These are phyloP conservation scores for Acanthosoma haemorrhoidale DNA, from an alignment of 2,888 invertebrate species.

Conservation along the genomic window DNA sequence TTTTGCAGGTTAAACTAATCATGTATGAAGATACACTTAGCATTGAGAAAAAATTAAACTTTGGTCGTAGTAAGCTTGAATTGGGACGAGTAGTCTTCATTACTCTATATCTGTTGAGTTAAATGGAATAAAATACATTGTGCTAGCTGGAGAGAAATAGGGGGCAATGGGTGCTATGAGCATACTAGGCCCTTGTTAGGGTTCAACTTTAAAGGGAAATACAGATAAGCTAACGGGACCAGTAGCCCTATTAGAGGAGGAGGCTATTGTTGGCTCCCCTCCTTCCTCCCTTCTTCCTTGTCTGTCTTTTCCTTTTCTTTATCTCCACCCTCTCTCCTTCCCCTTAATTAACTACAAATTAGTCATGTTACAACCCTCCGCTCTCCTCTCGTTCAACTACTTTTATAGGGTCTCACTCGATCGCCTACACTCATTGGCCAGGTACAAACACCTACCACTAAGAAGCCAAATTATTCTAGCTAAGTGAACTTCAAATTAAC, in stretches of 20 bases:
- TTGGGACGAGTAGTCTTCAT: too few species aligned
- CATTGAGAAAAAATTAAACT: too few species aligned
- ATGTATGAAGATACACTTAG: too few species aligned
- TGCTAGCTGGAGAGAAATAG: not conserved
- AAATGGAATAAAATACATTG: not conserved
- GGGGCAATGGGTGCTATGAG: not conserved
- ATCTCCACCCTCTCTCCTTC: conserved; percentile 10
- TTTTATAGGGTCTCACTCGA: not conserved
- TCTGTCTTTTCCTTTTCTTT: conserved; percentile 2
- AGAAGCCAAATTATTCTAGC: too few species aligned
- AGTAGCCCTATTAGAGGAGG: not conserved
- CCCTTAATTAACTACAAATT: conserved; percentile 10
- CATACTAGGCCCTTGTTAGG: not conserved
- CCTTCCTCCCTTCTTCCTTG: too few species aligned
- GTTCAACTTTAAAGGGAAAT: not conserved
- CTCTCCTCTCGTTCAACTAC: not conserved
- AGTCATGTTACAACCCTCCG: not conserved
- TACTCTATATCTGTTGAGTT: not conserved
- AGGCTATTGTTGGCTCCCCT: not conserved
- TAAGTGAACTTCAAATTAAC: too few species aligned
- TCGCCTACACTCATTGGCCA: not conserved
- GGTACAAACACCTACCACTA: too few species aligned
- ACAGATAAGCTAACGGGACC: not conserved
- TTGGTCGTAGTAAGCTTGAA: too few species aligned
- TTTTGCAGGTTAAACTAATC: too few species aligned